Conservation (phyloP, 2,888 invertebrate species). For the Hemicrepidius hirtus region DNA sequence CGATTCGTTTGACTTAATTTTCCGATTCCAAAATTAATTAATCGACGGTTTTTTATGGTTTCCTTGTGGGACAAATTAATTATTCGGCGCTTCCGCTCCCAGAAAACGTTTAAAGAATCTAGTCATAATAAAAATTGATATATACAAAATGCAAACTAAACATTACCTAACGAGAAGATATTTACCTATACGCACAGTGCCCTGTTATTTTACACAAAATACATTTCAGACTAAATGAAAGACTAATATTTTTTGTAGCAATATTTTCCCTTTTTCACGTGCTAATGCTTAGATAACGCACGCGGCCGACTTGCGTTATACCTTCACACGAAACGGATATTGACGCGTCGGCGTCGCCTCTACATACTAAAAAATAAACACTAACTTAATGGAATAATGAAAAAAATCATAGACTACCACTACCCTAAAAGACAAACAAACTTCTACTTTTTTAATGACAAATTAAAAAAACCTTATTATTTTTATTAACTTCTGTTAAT, state of each 20-base stretch:
- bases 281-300: constrained; percentile 55
- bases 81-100: constrained; percentile 33
- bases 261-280: constrained; percentile 58
- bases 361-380: constrained; percentile 43
- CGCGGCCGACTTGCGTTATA: constrained; percentile 50
- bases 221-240: constrained; percentile 71
- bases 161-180: constrained; percentile 44
- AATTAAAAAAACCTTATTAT: too few relatives aligned
- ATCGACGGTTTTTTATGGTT: constrained; percentile 44
- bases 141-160: constrained; percentile 48
- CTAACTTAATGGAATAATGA: constrained; percentile 33
- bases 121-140: constrained; percentile 42
- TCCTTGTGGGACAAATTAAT: constrained; percentile 43
- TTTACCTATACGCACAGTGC: constrained; percentile 46
- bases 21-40: constrained; percentile 44
- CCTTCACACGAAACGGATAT: constrained; percentile 40
- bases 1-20: constrained; percentile 39
- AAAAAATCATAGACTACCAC: neutral
- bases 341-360: constrained; percentile 42
- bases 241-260: constrained; percentile 71
- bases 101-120: constrained; percentile 35
- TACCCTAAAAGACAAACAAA: neutral
- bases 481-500: too few relatives aligned
- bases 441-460: neutral
- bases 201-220: constrained; percentile 71